phyloP scores from a whole-genome alignment of 2,888 invertebrate species.

The Ornithoptera priamus region DNA sequence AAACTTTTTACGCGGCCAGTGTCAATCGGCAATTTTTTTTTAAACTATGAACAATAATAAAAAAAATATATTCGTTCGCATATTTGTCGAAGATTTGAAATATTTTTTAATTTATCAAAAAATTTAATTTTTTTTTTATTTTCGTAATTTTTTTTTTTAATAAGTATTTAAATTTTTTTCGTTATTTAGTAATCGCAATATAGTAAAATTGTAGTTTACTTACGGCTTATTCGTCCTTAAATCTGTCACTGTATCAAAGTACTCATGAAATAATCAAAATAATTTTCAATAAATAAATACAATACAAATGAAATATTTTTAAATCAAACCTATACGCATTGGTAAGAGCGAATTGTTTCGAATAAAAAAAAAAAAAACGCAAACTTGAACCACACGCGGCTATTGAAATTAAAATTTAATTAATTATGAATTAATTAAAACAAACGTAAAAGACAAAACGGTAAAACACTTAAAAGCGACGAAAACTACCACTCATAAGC shows the following conservation, averaged over 20 bases:
- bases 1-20: conserved; percentile 58
- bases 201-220: conserved; percentile 26
- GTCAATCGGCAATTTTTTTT: neutral
- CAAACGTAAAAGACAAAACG: conserved; percentile 40
- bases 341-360: no score
- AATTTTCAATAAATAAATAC: no score
- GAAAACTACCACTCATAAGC: conserved; percentile 70
- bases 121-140: neutral
- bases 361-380: no score
- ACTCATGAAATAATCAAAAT: no score
- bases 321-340: no score
- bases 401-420: conserved; percentile 36
- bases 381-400: conserved; percentile 47
- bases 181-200: neutral
- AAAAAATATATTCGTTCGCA: neutral
- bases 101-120: neutral
- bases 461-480: conserved; percentile 72
- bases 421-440: conserved; percentile 48
- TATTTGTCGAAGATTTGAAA: neutral
- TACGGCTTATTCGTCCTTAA: conserved; percentile 21
- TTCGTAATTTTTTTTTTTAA: no score
- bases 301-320: no score
- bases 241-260: conserved; percentile 1
- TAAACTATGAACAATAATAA: neutral
- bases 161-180: neutral